Conservation (phyloP, 2,113 vertebrate genomes). For the Mesocricetus auratus region DNA sequence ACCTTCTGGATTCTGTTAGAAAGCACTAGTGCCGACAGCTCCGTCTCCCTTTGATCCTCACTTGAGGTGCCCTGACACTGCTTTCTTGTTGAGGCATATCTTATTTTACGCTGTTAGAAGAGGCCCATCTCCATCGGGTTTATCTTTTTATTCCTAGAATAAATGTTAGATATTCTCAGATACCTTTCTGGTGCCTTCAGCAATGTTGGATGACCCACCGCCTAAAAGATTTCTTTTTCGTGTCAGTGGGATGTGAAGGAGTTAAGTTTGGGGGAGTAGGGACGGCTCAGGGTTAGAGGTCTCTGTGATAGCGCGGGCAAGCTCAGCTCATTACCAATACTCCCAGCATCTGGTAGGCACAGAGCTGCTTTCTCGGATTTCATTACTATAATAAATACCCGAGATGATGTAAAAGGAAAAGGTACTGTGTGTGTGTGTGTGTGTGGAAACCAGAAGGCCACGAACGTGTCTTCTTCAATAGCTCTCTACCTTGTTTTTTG, state of each 20-base stretch:
- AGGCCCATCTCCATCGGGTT: not conserved
- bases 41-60: constrained; percentile 23
- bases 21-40: not conserved
- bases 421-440: not conserved
- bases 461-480: no score
- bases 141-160: constrained; percentile 3
- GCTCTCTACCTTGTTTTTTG: not conserved
- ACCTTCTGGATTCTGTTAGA: not conserved
- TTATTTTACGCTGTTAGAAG: constrained; percentile 37
- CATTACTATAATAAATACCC: not conserved
- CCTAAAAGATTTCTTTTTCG: not conserved
- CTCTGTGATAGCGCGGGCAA: not conserved
- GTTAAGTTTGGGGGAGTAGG: not conserved
- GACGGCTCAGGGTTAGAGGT: not conserved
- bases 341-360: not conserved
- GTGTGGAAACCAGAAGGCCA: not conserved
- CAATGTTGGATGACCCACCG: not conserved
- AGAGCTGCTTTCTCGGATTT: not conserved
- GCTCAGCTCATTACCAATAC: not conserved
- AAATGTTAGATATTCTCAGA: not conserved
- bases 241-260: not conserved
- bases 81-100: not conserved
- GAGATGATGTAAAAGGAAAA: not conserved
- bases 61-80: not conserved
- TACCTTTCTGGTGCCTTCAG: not conserved